These are phyloP conservation scores for Tadarida brasiliensis DNA, from an alignment of 2,797 vertebrate genomes.

Conservation along the genomic window DNA sequence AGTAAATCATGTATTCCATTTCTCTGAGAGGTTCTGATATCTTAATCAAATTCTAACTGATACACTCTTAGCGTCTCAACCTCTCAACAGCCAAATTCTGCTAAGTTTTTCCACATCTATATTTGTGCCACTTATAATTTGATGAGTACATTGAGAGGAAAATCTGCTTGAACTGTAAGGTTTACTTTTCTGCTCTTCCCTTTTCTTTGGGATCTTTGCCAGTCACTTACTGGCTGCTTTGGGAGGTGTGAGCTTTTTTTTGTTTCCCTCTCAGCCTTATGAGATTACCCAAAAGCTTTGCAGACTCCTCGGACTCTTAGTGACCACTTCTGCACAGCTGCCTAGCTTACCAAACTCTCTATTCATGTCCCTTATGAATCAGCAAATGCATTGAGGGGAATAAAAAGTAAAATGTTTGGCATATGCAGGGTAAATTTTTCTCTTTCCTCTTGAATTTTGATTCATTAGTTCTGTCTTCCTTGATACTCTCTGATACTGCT, in stretches of 20 bases:
- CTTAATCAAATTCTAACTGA: neutral
- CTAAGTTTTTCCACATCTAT: neutral
- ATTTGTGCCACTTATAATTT: neutral
- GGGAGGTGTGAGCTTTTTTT: neutral
- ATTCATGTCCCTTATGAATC: neutral
- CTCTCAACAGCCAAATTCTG: neutral
- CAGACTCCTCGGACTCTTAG: neutral
- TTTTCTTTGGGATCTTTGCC: neutral
- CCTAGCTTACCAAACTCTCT: neutral
- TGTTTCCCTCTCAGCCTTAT: neutral
- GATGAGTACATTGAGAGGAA: neutral
- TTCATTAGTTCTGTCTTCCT: neutral
- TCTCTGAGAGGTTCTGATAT: neutral
- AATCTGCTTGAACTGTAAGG: neutral
- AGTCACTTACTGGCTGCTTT: conserved; percentile 12
- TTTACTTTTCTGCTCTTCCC: conserved; percentile 1
- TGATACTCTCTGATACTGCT: neutral
- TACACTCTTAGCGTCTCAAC: neutral
- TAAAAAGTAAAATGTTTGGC: neutral
- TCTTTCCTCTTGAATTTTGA: neutral
- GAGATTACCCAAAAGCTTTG: neutral
- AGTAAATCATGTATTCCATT: neutral
- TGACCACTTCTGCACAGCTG: neutral
- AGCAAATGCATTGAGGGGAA: neutral
- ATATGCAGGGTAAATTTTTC: neutral